Base-by-base conservation (phyloP, 2,797 vertebrate species). In the Sternotherus odoratus region DNA sequence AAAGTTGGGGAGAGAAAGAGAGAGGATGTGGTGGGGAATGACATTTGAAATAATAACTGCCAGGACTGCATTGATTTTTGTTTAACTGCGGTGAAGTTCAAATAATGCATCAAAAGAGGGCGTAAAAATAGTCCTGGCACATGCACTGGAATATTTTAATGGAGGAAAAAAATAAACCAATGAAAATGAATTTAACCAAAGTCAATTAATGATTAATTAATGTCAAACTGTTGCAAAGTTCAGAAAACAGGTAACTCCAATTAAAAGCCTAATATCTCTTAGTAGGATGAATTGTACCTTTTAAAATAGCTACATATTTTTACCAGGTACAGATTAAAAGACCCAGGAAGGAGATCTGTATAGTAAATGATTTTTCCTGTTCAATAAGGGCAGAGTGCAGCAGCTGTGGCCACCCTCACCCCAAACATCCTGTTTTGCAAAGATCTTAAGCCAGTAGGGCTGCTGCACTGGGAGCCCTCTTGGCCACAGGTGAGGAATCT, bases 401-500 rank as follows among this genome's bases (percentile, higher is more conserved):
- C 97, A 97, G 95, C 95, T 98, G 97, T 96, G 97, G 57, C 97
- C 85, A 85, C 16, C 54, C 10, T 4, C 60, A 95, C 91, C 94
- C 96, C 85, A 87, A 90, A 91, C 84, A 69, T 95, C 95, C 97
- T 98, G 96, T 97, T 98, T 97, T 97, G 91, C 94, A 88, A 89
- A 83, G 91, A 83, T 93, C 93, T 96, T 95, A 95, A 98, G 97
- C 97, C 98, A 93, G 98, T 97, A 97, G 98, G 98, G 98, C 97
- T 98, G 98, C 98, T 98, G 98, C 98, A 97, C 98, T 97, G 98
- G 98, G 99, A 99, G 98, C 97, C 97, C 97, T 98, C 97, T 95
- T 1, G 60, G 97, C 98, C 99, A 98, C 99, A 99, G 99, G 99
- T 99, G 99, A 99, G 98, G 98, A 97, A 97, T 97, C 92, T 96